Conservation (phyloP, 2,888 invertebrate species). For the Meloe dianella region DNA sequence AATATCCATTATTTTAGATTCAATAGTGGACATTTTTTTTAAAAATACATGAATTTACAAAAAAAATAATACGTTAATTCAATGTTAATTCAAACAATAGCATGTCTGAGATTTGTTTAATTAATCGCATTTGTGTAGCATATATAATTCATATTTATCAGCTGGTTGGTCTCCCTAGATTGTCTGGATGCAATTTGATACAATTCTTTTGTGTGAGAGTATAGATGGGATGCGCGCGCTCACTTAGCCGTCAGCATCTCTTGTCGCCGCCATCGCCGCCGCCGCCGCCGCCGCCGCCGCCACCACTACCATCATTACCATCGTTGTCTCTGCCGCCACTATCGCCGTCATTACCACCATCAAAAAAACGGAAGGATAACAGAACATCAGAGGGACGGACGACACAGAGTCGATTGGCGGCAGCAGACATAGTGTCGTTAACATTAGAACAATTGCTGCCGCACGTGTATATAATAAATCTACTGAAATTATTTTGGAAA, state of each 20-base stretch:
- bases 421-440: conserved; percentile 52
- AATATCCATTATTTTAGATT: too few relatives aligned
- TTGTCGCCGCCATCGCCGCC: neutral
- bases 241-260: conserved; percentile 12
- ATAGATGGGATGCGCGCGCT: conserved; percentile 22
- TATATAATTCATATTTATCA: conserved; percentile 25
- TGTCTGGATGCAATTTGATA: conserved; percentile 30
- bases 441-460: conserved; percentile 43
- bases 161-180: conserved; percentile 20
- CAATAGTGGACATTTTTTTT: too few relatives aligned
- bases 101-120: too few relatives aligned
- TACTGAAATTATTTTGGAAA: conserved; percentile 13
- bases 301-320: neutral
- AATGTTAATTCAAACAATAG: too few relatives aligned
- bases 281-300: neutral
- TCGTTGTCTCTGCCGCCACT: neutral
- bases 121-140: neutral
- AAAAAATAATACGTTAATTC: too few relatives aligned
- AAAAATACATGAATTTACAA: too few relatives aligned
- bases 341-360: neutral
- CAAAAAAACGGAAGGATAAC: conserved; percentile 30
- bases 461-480: conserved; percentile 38
- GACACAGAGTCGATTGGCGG: conserved; percentile 49
- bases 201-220: conserved; percentile 12
- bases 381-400: conserved; percentile 39